Evolutionary conservation across 2,113 vertebrate genomes (phyloP).

Genomic region (Nycticryphes semicollaris): DNA sequence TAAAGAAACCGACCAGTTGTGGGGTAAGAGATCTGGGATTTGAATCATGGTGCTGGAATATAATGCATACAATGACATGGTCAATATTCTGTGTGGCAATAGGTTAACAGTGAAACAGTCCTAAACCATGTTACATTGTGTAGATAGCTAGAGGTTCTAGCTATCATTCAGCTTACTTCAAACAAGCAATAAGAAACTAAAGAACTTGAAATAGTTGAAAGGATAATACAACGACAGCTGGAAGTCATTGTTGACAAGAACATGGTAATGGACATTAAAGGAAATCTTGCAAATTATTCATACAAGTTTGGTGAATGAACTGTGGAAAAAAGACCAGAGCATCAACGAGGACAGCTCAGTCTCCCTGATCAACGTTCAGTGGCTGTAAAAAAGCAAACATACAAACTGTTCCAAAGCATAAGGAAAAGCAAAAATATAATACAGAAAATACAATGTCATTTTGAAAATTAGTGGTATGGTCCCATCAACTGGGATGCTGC

Average conservation of each 20-base stretch:
- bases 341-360: neutral
- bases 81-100: neutral
- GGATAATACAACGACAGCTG: neutral
- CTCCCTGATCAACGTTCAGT: neutral
- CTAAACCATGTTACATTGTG: neutral
- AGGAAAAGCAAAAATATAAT: neutral
- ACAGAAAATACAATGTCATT: neutral
- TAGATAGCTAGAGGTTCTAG: neutral
- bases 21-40: neutral
- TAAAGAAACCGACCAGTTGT: neutral
- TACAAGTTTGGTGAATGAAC: neutral
- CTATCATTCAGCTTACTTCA: neutral
- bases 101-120: neutral
- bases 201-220: neutral
- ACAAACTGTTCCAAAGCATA: neutral
- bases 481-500: neutral
- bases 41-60: neutral
- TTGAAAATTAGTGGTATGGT: conserved; percentile 21
- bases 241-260: neutral
- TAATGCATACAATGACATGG: neutral
- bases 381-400: neutral
- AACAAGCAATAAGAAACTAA: neutral
- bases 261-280: neutral
- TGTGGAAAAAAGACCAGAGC: neutral
- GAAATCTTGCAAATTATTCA: neutral